Percentiles rank a stretch among this genome's conserved stretches.
phyloP scores from a whole-genome alignment of 2,113 vertebrate genomes.

The Panthera uncia region DNA sequence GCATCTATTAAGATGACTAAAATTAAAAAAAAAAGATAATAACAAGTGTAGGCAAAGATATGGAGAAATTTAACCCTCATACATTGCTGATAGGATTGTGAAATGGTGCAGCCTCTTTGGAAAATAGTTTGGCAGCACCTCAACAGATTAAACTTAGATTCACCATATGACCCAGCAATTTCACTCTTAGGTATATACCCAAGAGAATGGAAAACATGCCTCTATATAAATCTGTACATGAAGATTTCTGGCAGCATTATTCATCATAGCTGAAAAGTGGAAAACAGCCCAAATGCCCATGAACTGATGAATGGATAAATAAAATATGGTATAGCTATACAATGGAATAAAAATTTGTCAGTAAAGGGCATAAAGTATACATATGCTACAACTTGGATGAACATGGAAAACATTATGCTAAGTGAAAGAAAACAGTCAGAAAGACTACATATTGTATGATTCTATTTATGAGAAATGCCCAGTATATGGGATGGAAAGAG shows the following conservation, averaged over 20 bases:
- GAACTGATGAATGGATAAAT: neutral
- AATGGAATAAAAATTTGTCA: neutral
- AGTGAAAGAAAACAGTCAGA: neutral
- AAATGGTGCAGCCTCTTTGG: neutral
- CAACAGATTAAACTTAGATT: constrained; percentile 39
- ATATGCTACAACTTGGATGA: neutral
- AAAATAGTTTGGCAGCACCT: neutral
- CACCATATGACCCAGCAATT: neutral
- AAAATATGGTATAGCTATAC: neutral
- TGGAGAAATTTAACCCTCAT: neutral
- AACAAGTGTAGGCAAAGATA: neutral
- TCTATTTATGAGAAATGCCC: neutral
- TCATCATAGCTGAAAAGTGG: neutral
- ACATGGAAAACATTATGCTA: neutral
- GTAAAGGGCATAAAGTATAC: constrained; percentile 16
- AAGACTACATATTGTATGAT: neutral
- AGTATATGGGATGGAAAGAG: neutral
- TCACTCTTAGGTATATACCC: neutral
- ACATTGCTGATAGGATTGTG: neutral
- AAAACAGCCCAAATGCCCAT: neutral
- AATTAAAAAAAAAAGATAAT: neutral
- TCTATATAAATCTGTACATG: neutral
- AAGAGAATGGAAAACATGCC: neutral
- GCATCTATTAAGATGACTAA: neutral
- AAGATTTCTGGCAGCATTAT: neutral